Conservation (phyloP, 1,140 invertebrate species). For the Pachypeltis micranthus region DNA sequence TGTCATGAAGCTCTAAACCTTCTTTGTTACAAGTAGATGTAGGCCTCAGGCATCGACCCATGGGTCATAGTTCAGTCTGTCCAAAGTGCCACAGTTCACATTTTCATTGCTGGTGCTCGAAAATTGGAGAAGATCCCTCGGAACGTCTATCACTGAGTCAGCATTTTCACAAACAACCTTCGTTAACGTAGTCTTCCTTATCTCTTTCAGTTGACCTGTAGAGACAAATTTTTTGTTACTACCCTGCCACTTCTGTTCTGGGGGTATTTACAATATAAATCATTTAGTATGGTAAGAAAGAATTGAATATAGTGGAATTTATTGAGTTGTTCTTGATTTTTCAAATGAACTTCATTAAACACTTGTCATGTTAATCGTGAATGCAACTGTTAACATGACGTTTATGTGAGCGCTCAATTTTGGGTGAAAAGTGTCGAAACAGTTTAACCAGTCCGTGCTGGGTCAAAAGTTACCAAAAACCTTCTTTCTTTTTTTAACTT, state of each 20-base stretch:
- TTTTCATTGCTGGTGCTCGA: background rate
- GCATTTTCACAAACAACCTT: conserved; percentile 83
- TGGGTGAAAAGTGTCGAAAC: too few relatives aligned
- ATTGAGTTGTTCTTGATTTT: background rate
- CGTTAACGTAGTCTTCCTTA: conserved; percentile 71
- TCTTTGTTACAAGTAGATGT: too few relatives aligned
- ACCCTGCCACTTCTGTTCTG: too few relatives aligned
- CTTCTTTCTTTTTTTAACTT: background rate
- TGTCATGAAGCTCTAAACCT: too few relatives aligned
- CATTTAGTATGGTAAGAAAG: background rate
- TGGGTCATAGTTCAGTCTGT: background rate
- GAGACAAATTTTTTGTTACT: too few relatives aligned
- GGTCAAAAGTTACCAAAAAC: background rate
- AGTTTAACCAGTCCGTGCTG: too few relatives aligned
- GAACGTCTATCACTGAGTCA: conserved; percentile 34
- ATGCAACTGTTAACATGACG: background rate
- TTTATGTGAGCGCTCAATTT: too few relatives aligned
- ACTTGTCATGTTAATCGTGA: background rate
- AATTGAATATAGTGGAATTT: background rate
- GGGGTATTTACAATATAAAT: too few relatives aligned
- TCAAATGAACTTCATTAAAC: background rate
- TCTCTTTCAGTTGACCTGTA: conserved; percentile 69
- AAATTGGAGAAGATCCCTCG: background rate
- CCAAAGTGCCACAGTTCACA: background rate
- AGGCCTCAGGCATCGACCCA: too few relatives aligned